A percentile compares a stretch with the other conserved stretches of the same genome.
Evolutionary conservation across 1,140 invertebrate species (phyloP).

Genomic region (Oedothorax gibbosus): DNA sequence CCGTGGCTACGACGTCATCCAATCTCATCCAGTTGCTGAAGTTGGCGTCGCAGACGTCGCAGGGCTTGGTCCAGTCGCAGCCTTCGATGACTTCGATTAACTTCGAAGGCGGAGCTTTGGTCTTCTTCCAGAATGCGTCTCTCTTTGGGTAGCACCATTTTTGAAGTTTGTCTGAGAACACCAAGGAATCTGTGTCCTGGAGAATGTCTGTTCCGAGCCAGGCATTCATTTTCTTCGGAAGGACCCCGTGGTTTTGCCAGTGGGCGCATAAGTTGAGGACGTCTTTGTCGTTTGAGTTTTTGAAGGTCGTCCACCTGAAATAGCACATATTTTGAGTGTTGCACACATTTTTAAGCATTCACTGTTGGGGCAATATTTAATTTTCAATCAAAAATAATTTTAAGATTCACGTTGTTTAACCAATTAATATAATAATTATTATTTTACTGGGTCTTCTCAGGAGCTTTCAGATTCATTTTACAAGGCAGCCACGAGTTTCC

Average conservation of each 20-base stretch:
- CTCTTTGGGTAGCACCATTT: slow-evolving; percentile 49
- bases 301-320: slow-evolving; percentile 29
- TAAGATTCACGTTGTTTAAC: too few species aligned
- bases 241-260: slow-evolving; percentile 32
- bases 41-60: slow-evolving; percentile 15
- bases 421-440: too few species aligned
- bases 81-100: background rate
- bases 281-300: slow-evolving; percentile 29
- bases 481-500: too few species aligned
- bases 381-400: too few species aligned
- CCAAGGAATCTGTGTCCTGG: background rate
- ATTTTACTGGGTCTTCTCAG: too few species aligned
- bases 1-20: background rate
- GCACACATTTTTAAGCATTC: too few species aligned
- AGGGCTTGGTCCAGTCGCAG: slow-evolving; percentile 3
- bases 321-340: background rate
- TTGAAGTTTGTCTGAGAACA: slow-evolving; percentile 19
- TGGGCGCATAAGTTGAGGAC: slow-evolving; percentile 11
- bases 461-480: too few species aligned
- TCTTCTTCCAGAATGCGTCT: slow-evolving; percentile 30
- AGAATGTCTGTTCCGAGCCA: slow-evolving; percentile 20
- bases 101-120: background rate
- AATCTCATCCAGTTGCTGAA: slow-evolving; percentile 3
- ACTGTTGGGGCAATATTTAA: too few species aligned
- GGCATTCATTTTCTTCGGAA: background rate